phyloP scores from a whole-genome alignment of 1,140 invertebrate species.

The Aphelinus atriplicis region DNA sequence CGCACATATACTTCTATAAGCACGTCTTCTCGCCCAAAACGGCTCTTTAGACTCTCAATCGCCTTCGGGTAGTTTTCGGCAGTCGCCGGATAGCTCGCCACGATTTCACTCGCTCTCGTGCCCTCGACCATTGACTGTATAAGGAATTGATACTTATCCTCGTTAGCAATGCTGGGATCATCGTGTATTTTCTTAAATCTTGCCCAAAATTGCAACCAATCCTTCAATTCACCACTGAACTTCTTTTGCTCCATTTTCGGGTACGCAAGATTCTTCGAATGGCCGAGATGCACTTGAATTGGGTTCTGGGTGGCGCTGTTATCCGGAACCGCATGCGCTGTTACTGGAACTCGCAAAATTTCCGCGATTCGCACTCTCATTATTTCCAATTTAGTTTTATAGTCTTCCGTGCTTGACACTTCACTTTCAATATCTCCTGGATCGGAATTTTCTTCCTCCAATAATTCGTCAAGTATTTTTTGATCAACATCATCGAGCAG shows the following conservation, averaged over 20 bases:
- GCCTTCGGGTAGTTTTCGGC: conserved; percentile 39
- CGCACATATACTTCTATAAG: conserved; percentile 48
- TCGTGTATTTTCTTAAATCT: conserved; percentile 56
- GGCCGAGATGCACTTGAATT: too few species aligned
- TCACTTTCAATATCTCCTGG: too few species aligned
- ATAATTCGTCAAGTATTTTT: too few species aligned
- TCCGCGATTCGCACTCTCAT: too few species aligned
- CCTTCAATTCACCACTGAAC: neutral
- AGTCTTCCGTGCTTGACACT: too few species aligned
- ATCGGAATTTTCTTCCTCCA: too few species aligned
- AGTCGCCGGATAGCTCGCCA: conserved; percentile 17
- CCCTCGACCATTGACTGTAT: conserved; percentile 31
- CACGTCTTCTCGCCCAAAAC: conserved; percentile 45
- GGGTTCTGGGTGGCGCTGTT: too few species aligned
- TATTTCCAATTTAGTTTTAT: too few species aligned
- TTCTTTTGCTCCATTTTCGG: conserved; percentile 1
- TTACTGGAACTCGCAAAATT: too few species aligned
- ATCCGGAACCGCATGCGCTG: too few species aligned
- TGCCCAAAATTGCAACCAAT: conserved; percentile 57
- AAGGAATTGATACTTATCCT: conserved; percentile 53
- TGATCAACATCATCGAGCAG: too few species aligned
- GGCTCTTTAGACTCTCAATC: conserved; percentile 34
- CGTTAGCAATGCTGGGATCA: conserved; percentile 44
- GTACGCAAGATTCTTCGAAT: too few species aligned
- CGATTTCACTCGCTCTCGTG: conserved; percentile 40